Conservation (phyloP, 2,888 invertebrate species). For the Pasiphila rectangulata region DNA sequence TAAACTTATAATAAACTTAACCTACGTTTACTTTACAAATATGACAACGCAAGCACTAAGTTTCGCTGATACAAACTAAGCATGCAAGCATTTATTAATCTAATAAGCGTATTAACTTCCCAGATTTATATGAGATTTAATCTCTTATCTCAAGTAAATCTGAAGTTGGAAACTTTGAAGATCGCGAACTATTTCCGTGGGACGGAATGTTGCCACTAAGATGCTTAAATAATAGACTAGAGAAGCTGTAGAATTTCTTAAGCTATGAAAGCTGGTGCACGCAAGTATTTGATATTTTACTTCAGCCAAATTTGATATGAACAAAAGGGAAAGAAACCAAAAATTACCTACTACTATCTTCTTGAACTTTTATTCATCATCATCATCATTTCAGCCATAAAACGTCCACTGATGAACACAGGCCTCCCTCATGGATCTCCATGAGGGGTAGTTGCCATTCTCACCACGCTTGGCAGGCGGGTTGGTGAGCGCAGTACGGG, state of each 20-base stretch:
- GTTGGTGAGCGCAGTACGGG: no score
- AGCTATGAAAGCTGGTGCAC: slow-evolving; percentile 23
- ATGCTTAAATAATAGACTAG: slow-evolving; percentile 38
- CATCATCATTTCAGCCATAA: no score
- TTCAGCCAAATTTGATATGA: no score
- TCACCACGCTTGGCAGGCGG: no score
- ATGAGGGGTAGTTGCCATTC: no score
- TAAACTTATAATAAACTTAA: no score
- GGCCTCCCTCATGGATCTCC: no score
- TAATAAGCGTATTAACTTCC: slow-evolving; percentile 22
- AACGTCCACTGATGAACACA: no score
- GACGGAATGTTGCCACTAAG: slow-evolving; percentile 54
- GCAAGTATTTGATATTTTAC: slow-evolving; percentile 10
- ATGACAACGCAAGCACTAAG: background rate
- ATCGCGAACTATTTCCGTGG: slow-evolving; percentile 55
- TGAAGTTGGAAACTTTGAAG: slow-evolving; percentile 40
- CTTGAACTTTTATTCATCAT: no score
- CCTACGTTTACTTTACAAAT: background rate
- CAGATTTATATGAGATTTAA: slow-evolving; percentile 43
- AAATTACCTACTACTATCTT: no score
- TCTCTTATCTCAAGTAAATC: slow-evolving; percentile 53
- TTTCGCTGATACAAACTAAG: background rate
- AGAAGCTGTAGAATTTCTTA: slow-evolving; percentile 29
- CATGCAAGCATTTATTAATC: slow-evolving; percentile 19
- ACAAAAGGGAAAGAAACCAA: no score